Evolutionary conservation across 2,113 vertebrate species (phyloP).

Genomic region (Phylloscopus whistleri): DNA sequence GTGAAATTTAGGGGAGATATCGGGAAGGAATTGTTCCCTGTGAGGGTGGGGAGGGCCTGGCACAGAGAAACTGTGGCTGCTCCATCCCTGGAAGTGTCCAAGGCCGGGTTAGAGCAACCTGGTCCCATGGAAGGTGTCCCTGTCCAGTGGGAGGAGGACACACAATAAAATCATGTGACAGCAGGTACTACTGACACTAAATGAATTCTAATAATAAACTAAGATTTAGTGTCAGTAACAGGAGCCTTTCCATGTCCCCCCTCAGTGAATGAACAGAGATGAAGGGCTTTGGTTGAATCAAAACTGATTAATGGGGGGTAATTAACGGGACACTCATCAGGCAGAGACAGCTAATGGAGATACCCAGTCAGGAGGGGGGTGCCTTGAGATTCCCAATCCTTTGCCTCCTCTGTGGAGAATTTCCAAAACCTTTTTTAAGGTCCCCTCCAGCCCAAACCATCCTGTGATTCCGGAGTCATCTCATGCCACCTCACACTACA

Average conservation of each 20-base stretch:
- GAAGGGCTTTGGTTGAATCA: neutral
- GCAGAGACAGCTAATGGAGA: neutral
- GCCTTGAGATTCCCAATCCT: neutral
- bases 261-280: neutral
- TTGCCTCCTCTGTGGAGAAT: neutral
- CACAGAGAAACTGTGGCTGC: neutral
- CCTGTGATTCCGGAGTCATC: neutral
- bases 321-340: neutral
- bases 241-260: rapidly evolving
- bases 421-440: neutral
- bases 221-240: neutral
- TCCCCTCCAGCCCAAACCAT: neutral
- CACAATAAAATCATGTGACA: neutral
- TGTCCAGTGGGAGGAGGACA: neutral
- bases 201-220: neutral
- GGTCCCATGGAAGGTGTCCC: neutral
- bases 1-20: neutral
- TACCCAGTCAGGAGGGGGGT: rapidly evolving
- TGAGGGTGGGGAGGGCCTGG: neutral
- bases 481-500: neutral
- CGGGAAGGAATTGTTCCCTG: neutral
- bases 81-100: neutral
- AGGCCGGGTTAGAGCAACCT: neutral
- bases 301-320: neutral
- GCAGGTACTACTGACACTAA: neutral